Evolutionary conservation across 1,140 invertebrate species (phyloP), one percentile per base, ranked within the genome.

Genomic region (Armadillidium nasatum): DNA sequence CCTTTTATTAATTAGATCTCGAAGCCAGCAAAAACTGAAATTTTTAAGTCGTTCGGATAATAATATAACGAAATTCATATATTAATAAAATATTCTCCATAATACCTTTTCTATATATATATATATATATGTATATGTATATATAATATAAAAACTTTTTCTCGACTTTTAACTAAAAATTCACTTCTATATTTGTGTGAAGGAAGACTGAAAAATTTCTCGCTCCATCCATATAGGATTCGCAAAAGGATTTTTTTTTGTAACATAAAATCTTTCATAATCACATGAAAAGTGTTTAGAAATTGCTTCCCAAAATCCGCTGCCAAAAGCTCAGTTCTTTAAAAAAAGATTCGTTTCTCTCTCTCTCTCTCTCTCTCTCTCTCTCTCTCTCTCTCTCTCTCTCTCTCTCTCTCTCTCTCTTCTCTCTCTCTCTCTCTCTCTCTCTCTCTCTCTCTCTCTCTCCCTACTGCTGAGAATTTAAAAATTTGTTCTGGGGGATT

Each of bases 21-120:
- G 50, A 60, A 60, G 50, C 50, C 50, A 60, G 50, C 50, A 60
- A 60, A 60, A 60, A 60, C 50, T 60, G 50, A 60, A 60, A 60
- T 15, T 60, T 60, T 60, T 60, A 60, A 60, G 50, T 60, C 50
- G 50, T 19, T 60, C 50, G 11, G 19, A 15, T 60, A 60, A 60
- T 60, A 13, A 33, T 33, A 2, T 15, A 60, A 19, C 19, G 50
- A 60, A 19, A 60, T 15, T 60, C 50, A 60, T 60, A 60, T 15
- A 60, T 60, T 60, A 60, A 60, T 60, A 60, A 60, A 60, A 60
- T 60, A 60, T 60, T 60, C 33, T 33, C 33, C 33, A 60, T 60
- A 60, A 15, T 15, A 19, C 19, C 50, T 60, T 60, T 60, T 19
- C 50, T 60, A 60, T 60, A 60, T 19, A 60, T 13, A 60, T 33